Evolutionary conservation across 2,113 vertebrate species (phyloP), one percentile per base, ranked within the genome.

Genomic region (Carollia perspicillata): DNA sequence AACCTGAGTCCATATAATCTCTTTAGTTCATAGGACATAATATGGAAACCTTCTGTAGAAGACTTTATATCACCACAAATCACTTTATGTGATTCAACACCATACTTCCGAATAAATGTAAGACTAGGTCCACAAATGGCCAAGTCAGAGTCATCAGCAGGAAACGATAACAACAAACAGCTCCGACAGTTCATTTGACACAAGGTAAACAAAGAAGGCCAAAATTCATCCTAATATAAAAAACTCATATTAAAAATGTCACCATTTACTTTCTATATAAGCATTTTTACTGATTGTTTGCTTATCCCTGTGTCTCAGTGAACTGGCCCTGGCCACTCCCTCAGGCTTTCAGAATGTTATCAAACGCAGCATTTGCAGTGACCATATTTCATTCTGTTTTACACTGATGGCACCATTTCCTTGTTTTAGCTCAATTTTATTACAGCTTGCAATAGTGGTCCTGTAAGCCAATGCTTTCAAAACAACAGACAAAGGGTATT

Each of bases 371-470:
- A 74, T 65, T 49, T 85, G 9, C 14, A 77, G 35, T 7, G 28
- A 35, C 71, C 49, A 68, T 6, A 85, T 79, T 55, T 86, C 78
- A 63, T 93, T 96, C 72, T 75, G 5, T 74, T 85, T 86, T 83
- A 60, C 14, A 60, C 3, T 18, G 14, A 92, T 86, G 53, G 37
- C 23, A 47, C 89, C 18, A 91, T 86, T 96, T 93, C 74, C 42
- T 96, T 83, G 30, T 66, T 93, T 95, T 91, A 53, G 84, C 28
- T 23, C 30, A 60, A 68, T 85, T 94, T 94, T 78, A 94, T 96
- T 88, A 77, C 7, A 42, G 3, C 77, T 72, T 95, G 26, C 26
- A 90, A 44, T 6, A 79, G 78, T 77, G 55, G 42, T 26, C 69
- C 81, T 26, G 28, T 49, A 88, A 66, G 37, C 81, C 80, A 95